Conservation (phyloP, 2,113 vertebrate species). For the Desmodus rotundus region DNA sequence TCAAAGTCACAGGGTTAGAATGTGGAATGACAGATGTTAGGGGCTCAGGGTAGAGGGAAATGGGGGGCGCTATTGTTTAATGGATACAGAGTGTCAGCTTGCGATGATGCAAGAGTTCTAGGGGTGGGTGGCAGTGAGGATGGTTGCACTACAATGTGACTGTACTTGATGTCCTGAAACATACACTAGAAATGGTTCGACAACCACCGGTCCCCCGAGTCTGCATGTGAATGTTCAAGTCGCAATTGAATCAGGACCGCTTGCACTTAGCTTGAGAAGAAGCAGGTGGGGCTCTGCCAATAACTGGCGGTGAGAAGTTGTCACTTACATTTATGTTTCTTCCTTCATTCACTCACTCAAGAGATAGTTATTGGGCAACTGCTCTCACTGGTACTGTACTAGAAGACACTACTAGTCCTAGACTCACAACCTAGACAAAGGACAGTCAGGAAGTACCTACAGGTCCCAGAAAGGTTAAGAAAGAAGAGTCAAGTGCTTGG, state of each 20-base stretch:
- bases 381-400: too few species aligned
- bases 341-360: background rate
- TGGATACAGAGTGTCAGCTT: background rate
- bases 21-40: background rate
- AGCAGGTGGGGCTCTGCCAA: background rate
- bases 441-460: background rate
- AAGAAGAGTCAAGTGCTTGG: background rate
- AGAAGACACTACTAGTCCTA: background rate
- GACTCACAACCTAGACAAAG: background rate
- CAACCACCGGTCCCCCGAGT: background rate
- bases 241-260: background rate
- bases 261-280: background rate
- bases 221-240: background rate
- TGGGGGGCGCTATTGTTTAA: background rate
- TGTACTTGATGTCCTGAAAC: background rate
- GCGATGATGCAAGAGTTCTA: background rate
- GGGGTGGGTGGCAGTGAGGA: background rate
- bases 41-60: rapidly evolving
- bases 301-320: background rate
- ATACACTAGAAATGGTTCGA: background rate
- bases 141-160: rapidly evolving
- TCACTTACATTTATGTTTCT: background rate
- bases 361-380: background rate
- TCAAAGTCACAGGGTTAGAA: background rate
- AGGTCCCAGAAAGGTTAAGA: background rate